These are phyloP conservation scores for Planiliza haematocheilus DNA, from an alignment of 2,113 vertebrate species.

Conservation along the genomic window DNA sequence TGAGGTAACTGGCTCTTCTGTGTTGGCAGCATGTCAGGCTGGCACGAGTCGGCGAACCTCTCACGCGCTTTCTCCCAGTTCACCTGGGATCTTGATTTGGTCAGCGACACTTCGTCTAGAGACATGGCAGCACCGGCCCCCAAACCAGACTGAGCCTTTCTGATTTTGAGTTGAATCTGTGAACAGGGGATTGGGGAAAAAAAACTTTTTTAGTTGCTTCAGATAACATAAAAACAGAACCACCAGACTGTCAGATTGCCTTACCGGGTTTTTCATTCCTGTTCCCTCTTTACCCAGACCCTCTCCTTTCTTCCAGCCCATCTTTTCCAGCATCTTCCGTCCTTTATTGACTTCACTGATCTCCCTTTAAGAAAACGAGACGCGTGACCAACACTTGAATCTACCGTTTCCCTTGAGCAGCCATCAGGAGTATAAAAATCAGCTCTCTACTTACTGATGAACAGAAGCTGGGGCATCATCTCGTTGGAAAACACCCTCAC, in stretches of 20 bases:
- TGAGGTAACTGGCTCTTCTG: conserved; percentile 53
- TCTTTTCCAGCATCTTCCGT: conserved; percentile 96
- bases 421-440: no score
- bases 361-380: conserved; percentile 85
- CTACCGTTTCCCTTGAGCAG: not conserved
- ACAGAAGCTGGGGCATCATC: conserved; percentile 94
- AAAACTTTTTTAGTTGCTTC: not conserved
- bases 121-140: conserved; percentile 85
- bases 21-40: conserved; percentile 45
- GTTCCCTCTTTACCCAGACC: conserved; percentile 93
- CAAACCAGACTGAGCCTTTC: conserved; percentile 89
- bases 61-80: conserved; percentile 98
- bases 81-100: conserved; percentile 87
- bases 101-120: conserved; percentile 84
- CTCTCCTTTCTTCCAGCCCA: conserved; percentile 98
- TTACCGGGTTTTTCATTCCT: conserved; percentile 93
- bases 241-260: conserved; percentile 22
- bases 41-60: conserved; percentile 91
- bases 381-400: not conserved
- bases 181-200: not conserved
- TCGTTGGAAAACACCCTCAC: conserved; percentile 91
- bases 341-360: conserved; percentile 96
- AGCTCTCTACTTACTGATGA: conserved; percentile 82
- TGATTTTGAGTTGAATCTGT: conserved; percentile 92
- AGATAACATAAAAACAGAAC: not conserved